Base-by-base conservation (phyloP, 2,888 invertebrate genomes). In the Dasysyrphus albostriatus region DNA sequence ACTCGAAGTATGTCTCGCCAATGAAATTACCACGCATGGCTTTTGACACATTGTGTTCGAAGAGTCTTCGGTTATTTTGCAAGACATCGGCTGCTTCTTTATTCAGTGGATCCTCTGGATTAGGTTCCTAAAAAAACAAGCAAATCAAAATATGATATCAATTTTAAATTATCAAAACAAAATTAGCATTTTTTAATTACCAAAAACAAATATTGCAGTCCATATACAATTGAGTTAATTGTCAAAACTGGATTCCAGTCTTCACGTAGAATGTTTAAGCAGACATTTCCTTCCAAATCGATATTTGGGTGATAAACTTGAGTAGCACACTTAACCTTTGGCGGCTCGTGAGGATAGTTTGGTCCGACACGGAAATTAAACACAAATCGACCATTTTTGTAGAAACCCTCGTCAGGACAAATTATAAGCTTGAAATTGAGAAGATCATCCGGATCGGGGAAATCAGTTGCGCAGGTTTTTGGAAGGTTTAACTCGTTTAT, bases 201-300 rank as follows among this genome's bases (percentile, higher is more conserved):
- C 95, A 98, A 93, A 93, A 99, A 99, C 91, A 99, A 95, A 95
- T 98, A 99, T 93, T 98, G 98, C 91, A 99, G 94, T 89, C 99
- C 99, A 93, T 99, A 99, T 78, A 99, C 98, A 93, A 99, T 98
- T 89, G 98, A 98, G 93, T 98, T 99, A 90, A 99, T 98, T 82
- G 98, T 99, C 89, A 99, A 95, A 88, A 99, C 99, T 82, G 99
- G 99, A 93, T 99, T 99, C 99, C 99, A 99, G 94, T 99, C 99
- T 95, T 99, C 98, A 91, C 98, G 95, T 90, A 99, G 94, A 92
- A 99, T 99, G 93, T 99, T 99, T 88, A 99, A 94, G 92, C 99
- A 99, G 37, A 99, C 98, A 93, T 99, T 99, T 89, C 99, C 99
- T 92, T 99, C 98, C 90, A 98, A 94, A 94, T 99, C 99, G 92